Percentiles rank a stretch among this genome's conserved stretches.
phyloP scores from a whole-genome alignment of 2,113 vertebrate genomes.

The Naja naja region DNA sequence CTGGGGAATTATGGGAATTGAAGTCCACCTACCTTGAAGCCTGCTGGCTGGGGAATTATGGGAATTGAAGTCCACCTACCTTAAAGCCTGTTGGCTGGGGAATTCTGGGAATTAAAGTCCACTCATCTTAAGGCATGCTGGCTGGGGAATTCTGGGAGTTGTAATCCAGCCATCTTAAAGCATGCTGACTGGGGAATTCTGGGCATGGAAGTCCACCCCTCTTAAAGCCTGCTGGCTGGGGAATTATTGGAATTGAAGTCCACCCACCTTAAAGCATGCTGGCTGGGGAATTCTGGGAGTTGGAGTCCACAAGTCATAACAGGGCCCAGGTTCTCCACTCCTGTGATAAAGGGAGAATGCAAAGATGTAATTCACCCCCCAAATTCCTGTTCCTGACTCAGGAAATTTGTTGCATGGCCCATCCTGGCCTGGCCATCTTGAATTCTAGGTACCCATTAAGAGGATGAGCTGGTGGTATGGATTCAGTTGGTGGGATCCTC shows the following conservation, averaged over 20 bases:
- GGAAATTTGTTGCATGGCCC: neutral
- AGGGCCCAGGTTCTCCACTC: neutral
- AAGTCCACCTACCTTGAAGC: too few relatives aligned
- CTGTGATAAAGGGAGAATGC: neutral
- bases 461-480: neutral
- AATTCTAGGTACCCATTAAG: neutral
- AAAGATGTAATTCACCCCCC: neutral
- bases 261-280: too few relatives aligned
- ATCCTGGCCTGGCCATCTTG: neutral
- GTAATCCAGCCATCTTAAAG: too few relatives aligned
- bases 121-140: neutral
- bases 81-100: too few relatives aligned
- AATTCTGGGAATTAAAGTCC: too few relatives aligned
- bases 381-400: neutral
- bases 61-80: accelerated
- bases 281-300: neutral
- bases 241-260: accelerated
- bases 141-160: neutral
- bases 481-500: neutral
- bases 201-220: accelerated
- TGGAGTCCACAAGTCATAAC: neutral
- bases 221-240: too few relatives aligned
- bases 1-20: too few relatives aligned
- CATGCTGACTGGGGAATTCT: too few relatives aligned
- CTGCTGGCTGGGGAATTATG: too few relatives aligned